These are phyloP conservation scores for Marronus borbonicus DNA, from an alignment of 2,888 invertebrate species.

Conservation along the genomic window DNA sequence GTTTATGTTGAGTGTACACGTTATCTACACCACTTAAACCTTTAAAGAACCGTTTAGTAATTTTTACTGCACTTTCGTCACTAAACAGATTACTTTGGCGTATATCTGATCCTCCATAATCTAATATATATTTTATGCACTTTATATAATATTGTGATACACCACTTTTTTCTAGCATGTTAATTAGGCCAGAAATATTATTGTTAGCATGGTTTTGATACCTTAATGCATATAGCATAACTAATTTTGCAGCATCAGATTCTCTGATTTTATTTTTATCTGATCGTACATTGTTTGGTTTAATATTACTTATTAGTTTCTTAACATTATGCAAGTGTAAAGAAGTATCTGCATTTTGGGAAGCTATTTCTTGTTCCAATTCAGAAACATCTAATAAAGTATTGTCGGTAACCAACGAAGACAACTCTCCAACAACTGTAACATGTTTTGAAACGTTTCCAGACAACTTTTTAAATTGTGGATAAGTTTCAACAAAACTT, in stretches of 20 bases:
- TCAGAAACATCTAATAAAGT: conserved; percentile 92
- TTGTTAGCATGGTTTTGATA: conserved; percentile 94
- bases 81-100: conserved; percentile 89
- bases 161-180: conserved; percentile 81
- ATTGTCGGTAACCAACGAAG: conserved; percentile 84
- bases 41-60: conserved; percentile 92
- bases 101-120: conserved; percentile 89
- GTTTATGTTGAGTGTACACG: conserved; percentile 99
- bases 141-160: conserved; percentile 76
- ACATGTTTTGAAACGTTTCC: conserved; percentile 98
- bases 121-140: conserved; percentile 79
- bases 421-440: conserved; percentile 95
- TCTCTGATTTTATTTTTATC: conserved; percentile 76
- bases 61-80: conserved; percentile 86
- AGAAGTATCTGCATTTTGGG: conserved; percentile 87
- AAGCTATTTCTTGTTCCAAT: conserved; percentile 93
- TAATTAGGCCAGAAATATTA: conserved; percentile 83
- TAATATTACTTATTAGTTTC: conserved; percentile 78
- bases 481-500: conserved; percentile 97
- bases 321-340: conserved; percentile 85
- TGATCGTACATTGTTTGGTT: conserved; percentile 45
- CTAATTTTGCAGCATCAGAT: conserved; percentile 88
- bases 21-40: conserved; percentile 97
- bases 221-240: conserved; percentile 93
- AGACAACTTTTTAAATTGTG: conserved; percentile 96